Evolutionary conservation across 2,888 invertebrate genomes (phyloP).

Genomic region (Theodoxus fluviatilis): DNA sequence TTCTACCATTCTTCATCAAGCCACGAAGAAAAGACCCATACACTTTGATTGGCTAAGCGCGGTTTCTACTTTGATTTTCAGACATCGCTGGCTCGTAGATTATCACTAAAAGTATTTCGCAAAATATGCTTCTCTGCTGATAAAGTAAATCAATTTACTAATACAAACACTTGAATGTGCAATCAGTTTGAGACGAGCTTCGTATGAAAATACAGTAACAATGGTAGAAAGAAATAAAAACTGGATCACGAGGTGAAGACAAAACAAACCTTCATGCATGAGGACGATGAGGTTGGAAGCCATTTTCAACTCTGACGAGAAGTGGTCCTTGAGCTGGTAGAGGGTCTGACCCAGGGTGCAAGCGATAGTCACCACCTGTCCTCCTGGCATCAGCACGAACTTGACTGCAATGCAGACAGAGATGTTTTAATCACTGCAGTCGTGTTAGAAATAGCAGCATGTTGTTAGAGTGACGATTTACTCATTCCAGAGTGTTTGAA

Average conservation of each 20-base stretch:
- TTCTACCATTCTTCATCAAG: no score
- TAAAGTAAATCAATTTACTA: no score
- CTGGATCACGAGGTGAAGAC: background rate
- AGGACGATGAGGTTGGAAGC: slow-evolving; percentile 54
- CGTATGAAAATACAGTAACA: background rate
- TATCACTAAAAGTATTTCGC: no score
- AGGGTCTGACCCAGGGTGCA: slow-evolving; percentile 61
- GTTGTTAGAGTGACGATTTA: no score
- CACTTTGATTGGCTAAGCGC: no score
- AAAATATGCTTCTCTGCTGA: no score
- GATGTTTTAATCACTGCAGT: no score
- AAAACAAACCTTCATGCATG: slow-evolving; percentile 58
- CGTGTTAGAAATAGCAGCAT: no score
- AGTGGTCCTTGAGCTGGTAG: slow-evolving; percentile 57
- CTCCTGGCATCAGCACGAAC: slow-evolving; percentile 63
- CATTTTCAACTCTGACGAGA: slow-evolving; percentile 61
- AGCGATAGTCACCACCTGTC: slow-evolving; percentile 61
- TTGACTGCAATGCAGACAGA: slow-evolving; percentile 54
- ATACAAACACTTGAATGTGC: background rate
- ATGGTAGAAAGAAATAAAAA: background rate
- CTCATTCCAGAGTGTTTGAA: no score
- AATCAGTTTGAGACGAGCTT: background rate
- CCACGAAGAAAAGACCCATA: no score
- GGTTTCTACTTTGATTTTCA: no score
- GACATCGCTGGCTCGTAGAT: no score